Conservation (phyloP, 2,888 invertebrate species). For the Drosophila borealis region DNA sequence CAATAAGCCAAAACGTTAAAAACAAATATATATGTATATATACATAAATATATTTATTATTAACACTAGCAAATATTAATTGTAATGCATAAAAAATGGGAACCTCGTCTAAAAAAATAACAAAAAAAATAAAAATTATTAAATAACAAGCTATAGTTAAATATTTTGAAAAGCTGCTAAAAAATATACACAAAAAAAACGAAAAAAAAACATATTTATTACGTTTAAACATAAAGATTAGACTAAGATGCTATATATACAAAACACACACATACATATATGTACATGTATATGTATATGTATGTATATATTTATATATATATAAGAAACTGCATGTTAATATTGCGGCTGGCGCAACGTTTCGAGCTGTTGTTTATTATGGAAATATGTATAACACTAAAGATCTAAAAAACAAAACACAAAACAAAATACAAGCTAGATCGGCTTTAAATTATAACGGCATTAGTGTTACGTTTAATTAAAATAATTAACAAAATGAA, state of each 20-base stretch:
- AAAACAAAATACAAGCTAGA: constrained; percentile 22
- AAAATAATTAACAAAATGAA: constrained; percentile 26
- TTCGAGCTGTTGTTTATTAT: constrained; percentile 67
- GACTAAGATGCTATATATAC: constrained; percentile 39
- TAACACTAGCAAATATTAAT: constrained; percentile 78
- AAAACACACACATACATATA: constrained; percentile 9
- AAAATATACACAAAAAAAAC: constrained; percentile 39
- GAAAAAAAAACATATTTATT: constrained; percentile 61
- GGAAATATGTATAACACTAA: constrained; percentile 51
- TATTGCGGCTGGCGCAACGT: constrained; percentile 44
- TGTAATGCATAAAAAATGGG: constrained; percentile 61
- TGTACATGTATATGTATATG: constrained; percentile 32
- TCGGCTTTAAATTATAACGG: constrained; percentile 59
- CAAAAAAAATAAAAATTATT: constrained; percentile 27
- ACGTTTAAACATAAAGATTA: constrained; percentile 61
- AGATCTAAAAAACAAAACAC: constrained; percentile 23
- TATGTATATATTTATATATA: constrained; percentile 24
- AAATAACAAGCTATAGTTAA: constrained; percentile 66
- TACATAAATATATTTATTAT: constrained; percentile 71
- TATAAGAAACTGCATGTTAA: constrained; percentile 25
- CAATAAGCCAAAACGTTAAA: constrained; percentile 61
- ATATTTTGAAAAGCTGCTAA: constrained; percentile 69
- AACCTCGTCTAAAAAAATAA: constrained; percentile 58
- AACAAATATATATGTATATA: constrained; percentile 37
- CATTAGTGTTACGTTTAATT: constrained; percentile 45